These are phyloP conservation scores for Sminthurides aquaticus DNA, from an alignment of 2,888 invertebrate genomes.

Conservation along the genomic window DNA sequence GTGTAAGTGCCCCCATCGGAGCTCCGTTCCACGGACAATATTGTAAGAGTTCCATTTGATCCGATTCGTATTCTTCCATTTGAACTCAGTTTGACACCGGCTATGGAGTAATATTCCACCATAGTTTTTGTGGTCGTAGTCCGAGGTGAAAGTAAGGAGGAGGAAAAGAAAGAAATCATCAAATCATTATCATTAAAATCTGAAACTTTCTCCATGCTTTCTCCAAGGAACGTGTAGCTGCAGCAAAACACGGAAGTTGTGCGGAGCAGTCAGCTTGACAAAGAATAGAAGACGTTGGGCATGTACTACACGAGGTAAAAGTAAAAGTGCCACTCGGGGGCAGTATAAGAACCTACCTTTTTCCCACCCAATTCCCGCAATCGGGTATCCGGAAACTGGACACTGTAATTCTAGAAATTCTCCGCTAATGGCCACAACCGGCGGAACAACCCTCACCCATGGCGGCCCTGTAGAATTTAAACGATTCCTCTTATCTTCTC, in stretches of 20 bases:
- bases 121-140: too few relatives aligned
- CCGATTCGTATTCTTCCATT: constrained; percentile 37
- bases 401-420: constrained; percentile 47
- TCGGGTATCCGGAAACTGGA: constrained; percentile 50
- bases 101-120: constrained; percentile 25
- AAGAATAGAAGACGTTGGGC: too few relatives aligned
- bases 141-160: too few relatives aligned
- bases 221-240: too few relatives aligned
- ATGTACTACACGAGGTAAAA: too few relatives aligned
- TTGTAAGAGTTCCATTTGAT: constrained; percentile 63
- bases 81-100: constrained; percentile 36
- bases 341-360: constrained; percentile 48
- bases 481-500: background rate
- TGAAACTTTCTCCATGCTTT: too few relatives aligned
- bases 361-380: constrained; percentile 48
- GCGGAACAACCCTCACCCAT: constrained; percentile 48
- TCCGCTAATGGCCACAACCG: constrained; percentile 49
- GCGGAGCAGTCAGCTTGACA: too few relatives aligned
- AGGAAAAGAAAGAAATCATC: background rate
- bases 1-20: constrained; percentile 70
- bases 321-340: too few relatives aligned
- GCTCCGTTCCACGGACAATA: constrained; percentile 65
- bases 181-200: background rate
- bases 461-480: constrained; percentile 46
- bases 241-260: background rate